Conservation (phyloP, 2,888 invertebrate genomes). For the Luffia ferchaultella region DNA sequence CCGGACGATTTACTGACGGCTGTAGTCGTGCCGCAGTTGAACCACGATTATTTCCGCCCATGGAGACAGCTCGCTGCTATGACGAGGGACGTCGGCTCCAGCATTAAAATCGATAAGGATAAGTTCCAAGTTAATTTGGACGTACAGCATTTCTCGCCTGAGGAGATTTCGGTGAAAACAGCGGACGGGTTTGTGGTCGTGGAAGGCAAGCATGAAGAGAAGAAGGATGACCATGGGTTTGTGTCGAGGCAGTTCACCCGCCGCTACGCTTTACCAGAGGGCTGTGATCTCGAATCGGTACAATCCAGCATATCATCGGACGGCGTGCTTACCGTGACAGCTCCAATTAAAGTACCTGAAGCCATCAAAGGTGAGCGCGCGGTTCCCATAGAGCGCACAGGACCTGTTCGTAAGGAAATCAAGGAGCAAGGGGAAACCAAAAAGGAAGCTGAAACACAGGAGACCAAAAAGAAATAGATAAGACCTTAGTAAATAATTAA, state of each 20-base stretch:
- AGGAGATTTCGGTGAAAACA: constrained; percentile 78
- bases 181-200: constrained; percentile 72
- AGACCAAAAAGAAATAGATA: too few relatives aligned
- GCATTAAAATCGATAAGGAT: constrained; percentile 61
- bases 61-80: constrained; percentile 42
- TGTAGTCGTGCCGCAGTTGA: constrained; percentile 25
- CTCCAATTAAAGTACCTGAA: constrained; percentile 44
- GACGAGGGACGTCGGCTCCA: constrained; percentile 50
- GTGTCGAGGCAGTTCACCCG: constrained; percentile 77
- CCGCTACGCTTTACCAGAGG: constrained; percentile 75
- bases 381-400: constrained; percentile 74
- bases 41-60: constrained; percentile 32
- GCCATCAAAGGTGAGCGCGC: constrained; percentile 56
- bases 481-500: too few relatives aligned
- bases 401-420: constrained; percentile 47
- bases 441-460: too few relatives aligned
- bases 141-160: constrained; percentile 76
- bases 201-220: constrained; percentile 80
- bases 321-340: constrained; percentile 73
- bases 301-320: constrained; percentile 76
- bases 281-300: constrained; percentile 70
- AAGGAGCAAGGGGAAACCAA: constrained; percentile 40
- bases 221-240: constrained; percentile 74
- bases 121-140: constrained; percentile 73
- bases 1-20: constrained; percentile 38